Evolutionary conservation across 2,113 vertebrate genomes (phyloP).

Genomic region (Rhea americana): DNA sequence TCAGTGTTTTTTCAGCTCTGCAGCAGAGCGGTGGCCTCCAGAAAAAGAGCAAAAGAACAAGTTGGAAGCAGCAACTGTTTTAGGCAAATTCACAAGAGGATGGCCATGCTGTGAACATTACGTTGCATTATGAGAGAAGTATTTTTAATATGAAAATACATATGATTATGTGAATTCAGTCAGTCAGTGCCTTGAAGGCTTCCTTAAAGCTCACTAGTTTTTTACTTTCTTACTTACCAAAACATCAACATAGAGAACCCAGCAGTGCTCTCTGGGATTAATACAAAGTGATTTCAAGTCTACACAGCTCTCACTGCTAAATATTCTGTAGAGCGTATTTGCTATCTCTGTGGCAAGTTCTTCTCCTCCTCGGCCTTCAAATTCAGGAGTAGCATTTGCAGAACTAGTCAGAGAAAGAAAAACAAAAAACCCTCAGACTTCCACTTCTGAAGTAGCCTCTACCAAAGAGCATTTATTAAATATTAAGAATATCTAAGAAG

Average conservation of each 20-base stretch:
- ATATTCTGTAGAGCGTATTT: constrained; percentile 90
- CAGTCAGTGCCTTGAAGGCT: background rate
- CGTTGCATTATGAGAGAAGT: background rate
- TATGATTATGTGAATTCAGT: background rate
- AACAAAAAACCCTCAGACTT: background rate
- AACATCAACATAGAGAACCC: constrained; percentile 97
- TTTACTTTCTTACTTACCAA: constrained; percentile 80
- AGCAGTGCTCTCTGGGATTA: constrained; percentile 90
- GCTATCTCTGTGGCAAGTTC: constrained; percentile 92
- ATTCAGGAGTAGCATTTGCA: constrained; percentile 93
- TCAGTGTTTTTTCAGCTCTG: background rate
- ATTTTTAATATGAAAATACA: background rate
- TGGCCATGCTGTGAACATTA: background rate
- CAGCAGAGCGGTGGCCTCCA: background rate
- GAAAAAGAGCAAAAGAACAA: background rate
- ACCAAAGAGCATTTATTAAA: background rate
- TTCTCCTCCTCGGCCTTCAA: constrained; percentile 96
- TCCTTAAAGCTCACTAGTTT: background rate
- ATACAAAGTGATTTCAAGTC: constrained; percentile 88
- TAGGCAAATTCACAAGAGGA: background rate
- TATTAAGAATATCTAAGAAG: background rate
- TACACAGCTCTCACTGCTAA: constrained; percentile 85
- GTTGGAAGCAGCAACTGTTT: background rate
- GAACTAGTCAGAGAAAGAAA: constrained; percentile 79
- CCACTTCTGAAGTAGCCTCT: background rate